Evolutionary conservation across 2,797 vertebrate genomes (phyloP), one percentile per base, ranked within the genome.

Genomic region (Siniperca scherzeri): DNA sequence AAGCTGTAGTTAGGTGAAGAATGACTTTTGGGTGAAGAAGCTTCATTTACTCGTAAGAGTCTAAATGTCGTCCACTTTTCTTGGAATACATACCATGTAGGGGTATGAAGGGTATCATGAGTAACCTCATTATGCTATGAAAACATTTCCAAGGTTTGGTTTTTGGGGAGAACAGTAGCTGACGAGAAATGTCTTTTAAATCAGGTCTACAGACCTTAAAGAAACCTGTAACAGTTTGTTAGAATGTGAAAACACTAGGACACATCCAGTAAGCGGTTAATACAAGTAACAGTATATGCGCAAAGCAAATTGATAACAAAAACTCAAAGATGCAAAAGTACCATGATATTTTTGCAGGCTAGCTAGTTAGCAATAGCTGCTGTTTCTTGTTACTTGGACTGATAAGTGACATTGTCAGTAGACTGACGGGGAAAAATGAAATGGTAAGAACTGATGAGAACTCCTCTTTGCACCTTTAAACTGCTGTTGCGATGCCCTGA

Each of bases 1-100:
- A 92, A 84, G 88, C 83, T 87, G 80, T 91, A 93, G 89, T 89
- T 93, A 88, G 87, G 59, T 83, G 70, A 88, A 70, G 80, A 91
- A 84, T 90, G 82, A 86, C 57, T 53, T 81, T 87, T 82, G 78
- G 80, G 62, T 82, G 75, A 87, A 78, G 66, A 86, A 77, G 44
- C 73, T 87, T 85, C 68, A 82, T 75, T 80, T 82, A 73, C 90
- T 89, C 82, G 5, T 59, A 59, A 77, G 78, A 93, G 81, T 91
- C 86, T 89, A 90, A 89, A 89, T 82, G 79, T 90, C 5, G 44
- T 83, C 70, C 68, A 57, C 48, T 75, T 85, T 86, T 81, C 83
- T 78, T 44, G 44, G 65, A 81, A 81, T 30, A 80, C 42, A 69
- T 59, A 46, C 59, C 53, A 74, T 75, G 71, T 87, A 74, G 56